phyloP scores from a whole-genome alignment of 2,888 invertebrate genomes.

The Strigamia transsilvanica region DNA sequence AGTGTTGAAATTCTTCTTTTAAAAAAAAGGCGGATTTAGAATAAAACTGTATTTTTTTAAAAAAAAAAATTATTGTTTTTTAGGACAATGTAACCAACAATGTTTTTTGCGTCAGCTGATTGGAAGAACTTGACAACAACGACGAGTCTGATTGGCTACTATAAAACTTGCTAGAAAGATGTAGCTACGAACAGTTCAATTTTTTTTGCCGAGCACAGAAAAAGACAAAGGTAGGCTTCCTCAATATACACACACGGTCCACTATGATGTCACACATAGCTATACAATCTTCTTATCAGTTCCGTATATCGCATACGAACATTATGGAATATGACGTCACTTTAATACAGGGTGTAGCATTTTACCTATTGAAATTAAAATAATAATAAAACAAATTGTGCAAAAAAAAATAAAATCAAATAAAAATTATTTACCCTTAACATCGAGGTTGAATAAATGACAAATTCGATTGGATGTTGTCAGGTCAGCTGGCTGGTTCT shows the following conservation, averaged over 20 bases:
- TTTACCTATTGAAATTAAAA: conserved; percentile 2
- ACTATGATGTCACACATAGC: conserved; percentile 22
- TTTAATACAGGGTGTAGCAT: conserved; percentile 30
- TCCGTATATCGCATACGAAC: background rate
- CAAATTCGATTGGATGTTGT: background rate
- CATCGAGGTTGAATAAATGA: conserved; percentile 36
- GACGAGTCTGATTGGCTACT: conserved; percentile 35
- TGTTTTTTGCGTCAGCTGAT: conserved; percentile 6
- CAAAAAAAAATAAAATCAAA: background rate
- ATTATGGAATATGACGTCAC: conserved; percentile 11
- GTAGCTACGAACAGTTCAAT: conserved; percentile 24
- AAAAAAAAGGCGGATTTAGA: background rate
- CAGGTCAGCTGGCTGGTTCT: conserved; percentile 54
- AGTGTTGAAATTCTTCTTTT: background rate
- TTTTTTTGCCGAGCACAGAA: conserved; percentile 32
- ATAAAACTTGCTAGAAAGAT: conserved; percentile 29
- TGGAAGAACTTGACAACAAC: conserved; percentile 39
- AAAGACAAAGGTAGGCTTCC: conserved; percentile 35
- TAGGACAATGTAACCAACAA: conserved; percentile 8
- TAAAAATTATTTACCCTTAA: conserved; percentile 31
- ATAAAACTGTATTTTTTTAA: background rate
- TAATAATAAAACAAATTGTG: background rate
- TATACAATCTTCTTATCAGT: conserved; percentile 3
- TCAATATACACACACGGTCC: conserved; percentile 34
- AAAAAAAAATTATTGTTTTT: too few species aligned